Evolutionary conservation across 2,797 vertebrate species (phyloP).

Genomic region (Triplophysa yarkandensis): DNA sequence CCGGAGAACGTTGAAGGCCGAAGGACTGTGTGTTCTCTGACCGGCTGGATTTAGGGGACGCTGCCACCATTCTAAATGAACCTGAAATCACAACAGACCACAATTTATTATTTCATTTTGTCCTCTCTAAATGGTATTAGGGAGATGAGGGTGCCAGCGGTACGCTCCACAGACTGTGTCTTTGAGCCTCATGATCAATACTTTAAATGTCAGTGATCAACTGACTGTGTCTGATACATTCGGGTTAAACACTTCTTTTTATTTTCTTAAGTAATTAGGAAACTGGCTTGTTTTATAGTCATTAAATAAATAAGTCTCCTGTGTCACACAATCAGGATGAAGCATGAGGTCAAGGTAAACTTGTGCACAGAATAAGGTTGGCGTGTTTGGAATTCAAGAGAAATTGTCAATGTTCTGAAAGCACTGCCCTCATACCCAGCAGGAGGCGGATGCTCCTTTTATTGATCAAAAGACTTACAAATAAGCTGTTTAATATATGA

Average conservation of each 20-base stretch:
- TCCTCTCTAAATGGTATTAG: conserved; percentile 50
- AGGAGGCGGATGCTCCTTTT: no score
- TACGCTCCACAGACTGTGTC: conserved; percentile 19
- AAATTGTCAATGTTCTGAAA: neutral
- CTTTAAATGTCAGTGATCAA: conserved; percentile 26
- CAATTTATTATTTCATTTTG: conserved; percentile 45
- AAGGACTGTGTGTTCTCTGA: conserved; percentile 41
- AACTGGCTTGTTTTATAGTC: conserved; percentile 19
- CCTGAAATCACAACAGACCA: conserved; percentile 23
- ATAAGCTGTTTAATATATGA: no score
- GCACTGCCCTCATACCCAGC: no score
- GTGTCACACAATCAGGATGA: neutral
- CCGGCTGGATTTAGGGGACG: conserved; percentile 14
- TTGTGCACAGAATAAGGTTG: neutral
- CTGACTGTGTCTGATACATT: conserved; percentile 21
- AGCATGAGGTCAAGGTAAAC: neutral
- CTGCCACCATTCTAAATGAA: neutral
- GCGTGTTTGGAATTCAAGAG: neutral
- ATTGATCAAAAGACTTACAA: no score
- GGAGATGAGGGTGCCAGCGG: conserved; percentile 38
- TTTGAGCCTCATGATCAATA: conserved; percentile 46
- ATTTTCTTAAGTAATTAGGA: neutral
- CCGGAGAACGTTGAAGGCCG: conserved; percentile 33
- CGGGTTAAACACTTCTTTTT: conserved; percentile 6
- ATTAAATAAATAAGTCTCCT: neutral